Evolutionary conservation across 1,140 invertebrate species (phyloP), one percentile per base, ranked within the genome.

Genomic region (Probaryconus sp.): DNA sequence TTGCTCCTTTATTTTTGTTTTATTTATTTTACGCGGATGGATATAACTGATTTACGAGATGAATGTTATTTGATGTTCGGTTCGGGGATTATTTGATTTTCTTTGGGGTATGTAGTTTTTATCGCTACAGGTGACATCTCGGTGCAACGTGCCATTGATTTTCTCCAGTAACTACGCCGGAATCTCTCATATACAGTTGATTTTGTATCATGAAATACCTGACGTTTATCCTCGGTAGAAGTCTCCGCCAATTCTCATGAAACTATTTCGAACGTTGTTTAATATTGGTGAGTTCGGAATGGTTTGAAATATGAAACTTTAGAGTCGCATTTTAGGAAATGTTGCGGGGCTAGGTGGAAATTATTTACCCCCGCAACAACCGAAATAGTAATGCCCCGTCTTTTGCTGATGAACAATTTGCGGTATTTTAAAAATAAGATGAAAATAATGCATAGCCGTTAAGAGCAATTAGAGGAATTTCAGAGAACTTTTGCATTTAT

Each of bases 111-210:
- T n/a, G n/a, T n/a, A n/a, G n/a, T n/a, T n/a, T 26, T 14, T 40
- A 37, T 51, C 21, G 30, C 28, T 47, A 55, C 40, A 47, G 21
- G 40, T 47, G 61, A 65, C 40, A 55, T 55, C 48, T 65, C 55
- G 61, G 31, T 47, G 31, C 21, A 65, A 30, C 38, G 31, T 38
- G 40, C 38, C 30, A 65, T 47, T 55, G 61, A 65, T 65, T 55
- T 55, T 55, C 38, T 20, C n/a, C 3, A 1, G 24, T 60, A 50
- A 50, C 35, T 21, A 18, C 37, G 17, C 21, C 20, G 60, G 24
- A 51, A 55, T 45, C 47, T 45, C 28, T 53, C 28, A 35, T 45
- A 55, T 21, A 47, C 7, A 17, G 9, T 17, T 61, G 56, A 60
- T 38, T 63, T 63, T 16, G 58, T 47, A 24, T 40, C 21, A 28